Base-by-base conservation (phyloP, 2,113 vertebrate genomes). In the Capricornis sumatraensis region DNA sequence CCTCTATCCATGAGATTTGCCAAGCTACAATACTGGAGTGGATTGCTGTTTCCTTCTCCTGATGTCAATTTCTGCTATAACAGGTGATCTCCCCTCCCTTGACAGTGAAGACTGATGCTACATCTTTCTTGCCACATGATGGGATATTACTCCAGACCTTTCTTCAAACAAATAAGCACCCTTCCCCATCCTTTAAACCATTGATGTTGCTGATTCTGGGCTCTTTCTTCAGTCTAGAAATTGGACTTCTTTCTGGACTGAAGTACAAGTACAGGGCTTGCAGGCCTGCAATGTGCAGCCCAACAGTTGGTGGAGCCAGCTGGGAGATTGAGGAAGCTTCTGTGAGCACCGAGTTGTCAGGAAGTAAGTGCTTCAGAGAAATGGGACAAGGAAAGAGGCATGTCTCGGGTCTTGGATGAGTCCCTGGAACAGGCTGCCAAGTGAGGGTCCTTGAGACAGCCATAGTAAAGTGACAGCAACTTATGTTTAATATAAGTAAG, bases 41-140 rank as follows among this genome's bases (percentile, higher is more conserved):
- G 19, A 40, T 71, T 71, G 67, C n/a, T 36, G 21, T 40, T 71
- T 71, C 11, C 19, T 40, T 71, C 19, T 71, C 21, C 50, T 55
- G 50, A 15, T 0, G 0, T 83, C 50, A 15, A 0, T 36, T 55
- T 33, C 50, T n/a, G 3, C 50, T 55, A 5, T 36, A 55, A 55
- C 33, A 53, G 47, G 21, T 36, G 52, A 83, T n/a, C 7, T 2
- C 12, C 33, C 21, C 79, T 82, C 50, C 19, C 30, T 52, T 21
- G 19, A 21, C 47, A 82, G 50, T n/a, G 21, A 55, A 55, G 50
- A 50, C 33, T 55, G 33, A 52, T 25, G 50, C 50, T 7, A 14
- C 6, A 2, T 83, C 81, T 23, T n/a, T 52, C 33, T 50, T 7
- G 12, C 33, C 33, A 55, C 21, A 15, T n/a, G 6, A 12, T 83